Evolutionary conservation across 2,797 vertebrate genomes (phyloP).

Genomic region (Ptychadena robeensis): DNA sequence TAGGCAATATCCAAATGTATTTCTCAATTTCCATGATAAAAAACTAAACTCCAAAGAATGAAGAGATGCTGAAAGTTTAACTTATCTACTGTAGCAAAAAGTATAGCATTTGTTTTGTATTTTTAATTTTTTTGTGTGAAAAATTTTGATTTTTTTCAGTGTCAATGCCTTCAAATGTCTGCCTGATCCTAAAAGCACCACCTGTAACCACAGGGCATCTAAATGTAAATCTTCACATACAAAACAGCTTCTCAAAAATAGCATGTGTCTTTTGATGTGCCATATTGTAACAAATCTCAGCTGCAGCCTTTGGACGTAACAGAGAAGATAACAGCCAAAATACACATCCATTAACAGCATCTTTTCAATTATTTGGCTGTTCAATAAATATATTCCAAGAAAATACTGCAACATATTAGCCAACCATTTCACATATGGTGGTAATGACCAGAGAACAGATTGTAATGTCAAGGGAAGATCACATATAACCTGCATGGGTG

Average conservation of each 20-base stretch:
- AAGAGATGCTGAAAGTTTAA: too few species aligned
- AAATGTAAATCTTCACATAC: background rate
- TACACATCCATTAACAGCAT: background rate
- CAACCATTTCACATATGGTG: background rate
- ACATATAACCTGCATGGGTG: too few species aligned
- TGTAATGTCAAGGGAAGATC: too few species aligned
- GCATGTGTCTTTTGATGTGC: background rate
- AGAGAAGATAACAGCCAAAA: background rate
- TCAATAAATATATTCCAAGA: background rate
- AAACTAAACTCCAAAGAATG: too few species aligned
- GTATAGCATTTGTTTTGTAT: too few species aligned
- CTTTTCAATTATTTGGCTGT: background rate
- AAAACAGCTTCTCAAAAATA: background rate
- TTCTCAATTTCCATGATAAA: too few species aligned
- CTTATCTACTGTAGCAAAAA: too few species aligned
- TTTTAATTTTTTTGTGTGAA: too few species aligned
- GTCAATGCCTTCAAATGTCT: too few species aligned
- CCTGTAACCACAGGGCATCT: background rate
- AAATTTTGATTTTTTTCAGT: background rate
- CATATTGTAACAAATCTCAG: background rate
- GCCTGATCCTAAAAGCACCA: background rate
- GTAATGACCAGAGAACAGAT: too few species aligned
- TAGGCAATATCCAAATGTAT: too few species aligned
- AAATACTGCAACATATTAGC: too few species aligned
- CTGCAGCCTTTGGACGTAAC: background rate